Evolutionary conservation across 2,888 invertebrate genomes (phyloP).

Genomic region (Drosophila gaucha): DNA sequence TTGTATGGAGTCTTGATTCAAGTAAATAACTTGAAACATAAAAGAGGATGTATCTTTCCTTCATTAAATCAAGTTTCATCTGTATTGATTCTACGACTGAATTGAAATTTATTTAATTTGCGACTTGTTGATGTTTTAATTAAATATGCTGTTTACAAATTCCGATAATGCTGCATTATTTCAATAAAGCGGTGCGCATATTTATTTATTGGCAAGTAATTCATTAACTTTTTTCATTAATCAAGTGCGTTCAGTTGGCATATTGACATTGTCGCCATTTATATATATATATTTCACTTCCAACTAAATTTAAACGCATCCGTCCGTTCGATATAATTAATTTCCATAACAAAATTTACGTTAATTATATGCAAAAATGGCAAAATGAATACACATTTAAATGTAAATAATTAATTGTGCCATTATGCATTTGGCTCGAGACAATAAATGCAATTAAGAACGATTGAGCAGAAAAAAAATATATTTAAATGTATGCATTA

Average conservation of each 20-base stretch:
- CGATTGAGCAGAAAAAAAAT: slow-evolving; percentile 31
- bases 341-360: slow-evolving; percentile 61
- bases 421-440: slow-evolving; percentile 24
- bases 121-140: slow-evolving; percentile 28
- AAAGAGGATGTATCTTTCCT: background rate
- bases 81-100: background rate
- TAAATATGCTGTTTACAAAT: slow-evolving; percentile 14
- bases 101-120: slow-evolving; percentile 17
- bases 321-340: slow-evolving; percentile 58
- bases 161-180: slow-evolving; percentile 8
- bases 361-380: slow-evolving; percentile 60
- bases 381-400: slow-evolving; percentile 53
- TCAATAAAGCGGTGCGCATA: background rate
- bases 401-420: slow-evolving; percentile 62
- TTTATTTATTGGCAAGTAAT: slow-evolving; percentile 28
- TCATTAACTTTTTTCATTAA: slow-evolving; percentile 49
- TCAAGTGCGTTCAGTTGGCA: slow-evolving; percentile 62
- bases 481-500: slow-evolving; percentile 1
- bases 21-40: background rate
- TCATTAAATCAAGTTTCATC: slow-evolving; percentile 3
- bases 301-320: slow-evolving; percentile 50
- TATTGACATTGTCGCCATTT: slow-evolving; percentile 61
- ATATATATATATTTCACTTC: slow-evolving; percentile 6
- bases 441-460: slow-evolving; percentile 50
- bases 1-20: too few relatives aligned